phyloP scores from a whole-genome alignment of 2,113 vertebrate genomes.

The Speoplatyrhinus poulsoni region DNA sequence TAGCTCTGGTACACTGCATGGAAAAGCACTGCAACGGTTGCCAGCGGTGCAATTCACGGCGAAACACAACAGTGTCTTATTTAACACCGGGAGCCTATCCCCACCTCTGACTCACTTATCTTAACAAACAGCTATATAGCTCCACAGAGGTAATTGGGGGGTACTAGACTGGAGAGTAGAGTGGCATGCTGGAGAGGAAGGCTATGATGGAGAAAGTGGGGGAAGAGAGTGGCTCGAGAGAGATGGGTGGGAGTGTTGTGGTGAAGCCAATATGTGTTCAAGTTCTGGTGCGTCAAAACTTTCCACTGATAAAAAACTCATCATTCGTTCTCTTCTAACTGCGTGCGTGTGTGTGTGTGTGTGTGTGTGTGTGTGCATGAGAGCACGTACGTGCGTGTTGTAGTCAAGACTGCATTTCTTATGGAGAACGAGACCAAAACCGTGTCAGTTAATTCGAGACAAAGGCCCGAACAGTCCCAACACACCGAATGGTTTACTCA shows the following conservation, averaged over 20 bases:
- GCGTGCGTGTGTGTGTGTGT: conserved; percentile 2
- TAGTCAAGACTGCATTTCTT: background rate
- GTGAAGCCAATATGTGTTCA: conserved; percentile 8
- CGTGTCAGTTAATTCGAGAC: too few relatives aligned
- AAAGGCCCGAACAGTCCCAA: too few relatives aligned
- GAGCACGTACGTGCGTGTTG: background rate
- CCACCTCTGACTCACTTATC: conserved; percentile 66
- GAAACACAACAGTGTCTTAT: conserved; percentile 61
- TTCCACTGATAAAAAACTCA: too few relatives aligned
- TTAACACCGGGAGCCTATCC: conserved; percentile 71
- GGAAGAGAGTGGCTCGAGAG: conserved; percentile 22
- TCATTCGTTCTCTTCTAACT: too few relatives aligned
- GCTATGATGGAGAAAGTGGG: conserved; percentile 15
- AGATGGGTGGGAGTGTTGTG: background rate
- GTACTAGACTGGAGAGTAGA: conserved; percentile 71
- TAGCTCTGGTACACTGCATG: conserved; percentile 35
- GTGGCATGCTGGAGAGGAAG: conserved; percentile 44
- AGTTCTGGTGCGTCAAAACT: too few relatives aligned
- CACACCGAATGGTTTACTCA: too few relatives aligned
- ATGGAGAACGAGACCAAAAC: too few relatives aligned
- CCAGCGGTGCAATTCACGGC: conserved; percentile 26
- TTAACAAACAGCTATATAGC: conserved; percentile 67
- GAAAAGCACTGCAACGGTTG: conserved; percentile 38
- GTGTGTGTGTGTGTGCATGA: conserved; percentile 1
- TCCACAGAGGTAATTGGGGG: conserved; percentile 72